Conservation (phyloP, 2,113 vertebrate genomes). For the Scytalopus superciliaris region DNA sequence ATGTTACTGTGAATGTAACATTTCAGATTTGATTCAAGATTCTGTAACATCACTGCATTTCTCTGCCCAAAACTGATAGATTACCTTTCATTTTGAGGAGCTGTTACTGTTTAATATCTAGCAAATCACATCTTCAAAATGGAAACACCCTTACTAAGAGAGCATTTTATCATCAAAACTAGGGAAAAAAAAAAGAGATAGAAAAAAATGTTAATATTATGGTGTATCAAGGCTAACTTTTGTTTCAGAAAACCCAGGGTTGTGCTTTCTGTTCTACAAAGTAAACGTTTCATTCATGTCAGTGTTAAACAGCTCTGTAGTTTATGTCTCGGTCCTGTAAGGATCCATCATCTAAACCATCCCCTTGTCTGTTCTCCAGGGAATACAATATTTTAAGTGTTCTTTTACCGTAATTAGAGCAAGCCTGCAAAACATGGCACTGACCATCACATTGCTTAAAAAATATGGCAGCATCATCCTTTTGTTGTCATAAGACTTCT, state of each 20-base stretch:
- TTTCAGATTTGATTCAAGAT: background rate
- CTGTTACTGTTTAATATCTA: background rate
- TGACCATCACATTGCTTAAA: background rate
- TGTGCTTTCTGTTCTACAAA: background rate
- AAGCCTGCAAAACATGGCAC: background rate
- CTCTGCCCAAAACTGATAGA: background rate
- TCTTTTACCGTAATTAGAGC: background rate
- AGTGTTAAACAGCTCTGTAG: background rate
- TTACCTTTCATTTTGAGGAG: background rate
- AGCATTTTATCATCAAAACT: background rate
- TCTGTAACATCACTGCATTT: background rate
- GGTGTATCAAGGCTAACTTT: background rate
- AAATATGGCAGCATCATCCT: background rate
- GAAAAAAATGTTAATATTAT: background rate
- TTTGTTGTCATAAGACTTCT: background rate
- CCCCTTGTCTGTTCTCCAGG: background rate
- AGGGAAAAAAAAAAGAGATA: background rate
- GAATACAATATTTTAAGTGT: background rate
- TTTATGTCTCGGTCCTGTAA: background rate
- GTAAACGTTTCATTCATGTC: background rate
- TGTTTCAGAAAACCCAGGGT: background rate
- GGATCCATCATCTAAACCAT: background rate
- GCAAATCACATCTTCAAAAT: background rate
- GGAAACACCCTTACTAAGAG: background rate
- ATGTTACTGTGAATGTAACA: background rate